Base-by-base conservation (phyloP, 2,113 vertebrate genomes). In the Rallus limicola region DNA sequence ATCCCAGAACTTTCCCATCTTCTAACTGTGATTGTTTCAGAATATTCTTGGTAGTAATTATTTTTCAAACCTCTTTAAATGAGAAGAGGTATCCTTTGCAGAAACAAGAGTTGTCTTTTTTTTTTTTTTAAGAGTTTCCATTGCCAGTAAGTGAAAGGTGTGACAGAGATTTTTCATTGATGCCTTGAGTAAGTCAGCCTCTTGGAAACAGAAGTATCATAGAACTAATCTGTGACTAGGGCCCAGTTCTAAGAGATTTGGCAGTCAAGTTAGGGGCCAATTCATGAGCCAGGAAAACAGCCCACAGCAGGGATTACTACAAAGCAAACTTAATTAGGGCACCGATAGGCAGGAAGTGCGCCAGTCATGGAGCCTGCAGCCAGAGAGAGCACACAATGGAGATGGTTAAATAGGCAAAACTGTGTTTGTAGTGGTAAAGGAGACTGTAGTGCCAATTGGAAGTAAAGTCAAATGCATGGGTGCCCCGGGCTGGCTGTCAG, bases 301-400 rank as follows among this genome's bases (percentile, higher is more conserved):
- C 85, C 31, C 46, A 68, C 31, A 86, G 88, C 90, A 84, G 86
- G 78, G 90, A 90, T 93, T 95, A 92, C 88, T 81, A 55, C 95
- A 95, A 88, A 95, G 90, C 86, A 96, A 95, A 94, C 90, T 90
- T 96, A 88, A 96, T 94, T 96, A 96, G 88, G 82, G 80, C 95
- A 94, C 82, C 90, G 94, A 86, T 93, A 95, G 86, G 94, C 95
- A 96, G 94, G 97, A 96, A 96, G 90, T 96, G 31, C 11, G 40
- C 88, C 88, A 93, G 95, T 90, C 92, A 76, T 77, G 59, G 92
- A 95, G 93, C 90, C 88, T 76, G 83, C 90, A 95, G 95, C 92
- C 95, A 94, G 81, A 44, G 21, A 28, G 87, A 81, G 72, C 53
- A 19, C 65, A 91, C 77, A 92, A 34, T 92, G 80, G 18, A 15